A percentile compares a stretch with the other conserved stretches of the same genome.
Conservation (phyloP, 2,888 invertebrate genomes). For the Selenia dentaria region DNA sequence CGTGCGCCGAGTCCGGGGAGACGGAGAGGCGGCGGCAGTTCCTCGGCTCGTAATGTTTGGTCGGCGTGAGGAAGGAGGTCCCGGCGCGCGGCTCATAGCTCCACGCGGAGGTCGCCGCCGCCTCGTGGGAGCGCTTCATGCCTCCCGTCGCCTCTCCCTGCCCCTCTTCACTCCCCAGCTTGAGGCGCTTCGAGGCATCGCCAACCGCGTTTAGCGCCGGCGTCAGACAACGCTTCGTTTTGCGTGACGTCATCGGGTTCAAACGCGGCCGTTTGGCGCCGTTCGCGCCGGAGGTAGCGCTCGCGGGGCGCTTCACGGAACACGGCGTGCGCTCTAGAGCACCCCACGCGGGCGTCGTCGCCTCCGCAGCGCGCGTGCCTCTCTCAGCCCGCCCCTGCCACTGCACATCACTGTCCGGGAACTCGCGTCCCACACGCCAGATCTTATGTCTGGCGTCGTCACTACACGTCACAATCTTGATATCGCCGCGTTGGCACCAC, state of each 20-base stretch:
- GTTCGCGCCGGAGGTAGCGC: constrained; percentile 32
- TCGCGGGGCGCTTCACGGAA: constrained; percentile 35
- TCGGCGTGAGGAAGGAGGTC: constrained; percentile 63
- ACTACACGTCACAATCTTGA: constrained; percentile 88
- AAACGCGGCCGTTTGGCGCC: constrained; percentile 58
- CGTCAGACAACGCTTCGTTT: constrained; percentile 53
- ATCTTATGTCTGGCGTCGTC: constrained; percentile 92
- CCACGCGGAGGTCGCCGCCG: constrained; percentile 44
- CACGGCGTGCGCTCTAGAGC: constrained; percentile 67
- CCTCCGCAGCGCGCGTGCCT: constrained; percentile 48
- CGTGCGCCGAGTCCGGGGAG: constrained; percentile 41
- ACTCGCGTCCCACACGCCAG: constrained; percentile 88
- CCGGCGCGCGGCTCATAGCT: constrained; percentile 51
- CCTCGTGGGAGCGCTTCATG: constrained; percentile 9
- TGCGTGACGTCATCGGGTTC: constrained; percentile 52
- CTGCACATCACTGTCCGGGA: constrained; percentile 52
- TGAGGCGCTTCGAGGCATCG: constrained; percentile 51
- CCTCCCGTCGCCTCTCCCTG: constrained; percentile 6
- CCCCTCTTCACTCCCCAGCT: constrained; percentile 34
- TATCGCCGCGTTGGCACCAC: constrained; percentile 86
- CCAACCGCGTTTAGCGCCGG: constrained; percentile 49
- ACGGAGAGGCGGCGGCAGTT: background rate
- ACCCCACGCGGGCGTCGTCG: constrained; percentile 52
- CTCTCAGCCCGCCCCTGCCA: constrained; percentile 64
- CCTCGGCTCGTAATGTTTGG: constrained; percentile 53